Evolutionary conservation across 2,888 invertebrate genomes (phyloP), one percentile per base, ranked within the genome.

Genomic region (Eutolmus rufibarbis): DNA sequence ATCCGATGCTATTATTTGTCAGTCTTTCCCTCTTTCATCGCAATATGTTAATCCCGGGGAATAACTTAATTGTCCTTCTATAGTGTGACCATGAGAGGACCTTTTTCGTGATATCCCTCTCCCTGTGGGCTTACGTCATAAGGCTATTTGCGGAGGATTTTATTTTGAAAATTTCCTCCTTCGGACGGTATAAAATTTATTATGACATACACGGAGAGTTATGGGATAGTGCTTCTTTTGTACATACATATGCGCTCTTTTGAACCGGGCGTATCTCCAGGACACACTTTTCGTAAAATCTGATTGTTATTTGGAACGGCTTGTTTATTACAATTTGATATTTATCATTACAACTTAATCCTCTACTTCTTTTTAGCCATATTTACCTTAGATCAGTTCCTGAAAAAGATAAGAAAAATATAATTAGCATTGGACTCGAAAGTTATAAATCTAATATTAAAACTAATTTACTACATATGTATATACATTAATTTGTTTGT

Each of bases 21-120:
- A 87, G 51, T 86, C 79, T 66, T 57, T 40, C 43, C 28, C 77
- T 87, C 66, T 78, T 87, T 82, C 81, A 81, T 79, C 34, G 82
- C 81, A 87, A 87, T 87, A 87, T 87, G 86, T 87, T 87, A 87
- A 87, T 87, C 84, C 87, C 23, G 16, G 23, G 66, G 87, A 85
- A 87, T 87, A 87, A 87, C 85, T 87, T 87, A 87, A 87, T 87
- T 87, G 87, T 66, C 85, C 85, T 86, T 85, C 84, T 87, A 87
- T 87, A 43, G 74, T 57, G 74, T 84, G 84, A 66, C 84, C 84
- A 66, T 84, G 66, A 74, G 51, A 40, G 74, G 84, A 31, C 81
- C 81, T 19, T 81, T 37, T 43, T 66, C 66, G 66, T 66, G 66
- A 23, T 66, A 66, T 34, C 76, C 34, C 12, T n/a, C 31, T 34